phyloP scores from a whole-genome alignment of 2,888 invertebrate genomes.

The Phytoseiulus persimilis region DNA sequence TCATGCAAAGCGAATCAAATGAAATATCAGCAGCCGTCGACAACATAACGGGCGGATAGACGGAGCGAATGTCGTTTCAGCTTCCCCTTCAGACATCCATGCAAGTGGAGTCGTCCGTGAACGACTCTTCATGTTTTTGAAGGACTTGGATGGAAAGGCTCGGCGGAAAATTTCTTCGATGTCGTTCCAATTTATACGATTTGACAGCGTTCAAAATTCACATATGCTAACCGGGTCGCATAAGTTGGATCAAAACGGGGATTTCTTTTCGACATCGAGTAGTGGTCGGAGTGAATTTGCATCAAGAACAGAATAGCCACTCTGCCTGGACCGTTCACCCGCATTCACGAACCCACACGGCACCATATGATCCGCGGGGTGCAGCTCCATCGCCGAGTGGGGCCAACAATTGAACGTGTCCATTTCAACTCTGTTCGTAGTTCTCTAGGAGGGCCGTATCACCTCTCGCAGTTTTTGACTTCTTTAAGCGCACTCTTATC shows the following conservation, averaged over 20 bases:
- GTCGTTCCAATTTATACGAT: neutral
- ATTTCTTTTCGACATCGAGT: neutral
- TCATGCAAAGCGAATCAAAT: neutral
- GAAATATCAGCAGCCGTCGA: neutral
- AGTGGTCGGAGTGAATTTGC: neutral
- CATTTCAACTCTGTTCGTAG: too few species aligned
- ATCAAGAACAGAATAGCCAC: neutral
- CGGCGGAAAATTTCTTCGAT: neutral
- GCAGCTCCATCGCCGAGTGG: neutral
- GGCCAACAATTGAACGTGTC: neutral
- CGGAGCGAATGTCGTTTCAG: neutral
- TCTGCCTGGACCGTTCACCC: neutral
- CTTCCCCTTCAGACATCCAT: neutral
- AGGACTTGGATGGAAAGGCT: neutral
- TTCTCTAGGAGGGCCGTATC: too few species aligned
- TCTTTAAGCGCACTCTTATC: too few species aligned
- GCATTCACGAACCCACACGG: neutral
- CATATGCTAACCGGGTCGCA: neutral
- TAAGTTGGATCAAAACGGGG: neutral
- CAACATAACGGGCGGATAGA: neutral
- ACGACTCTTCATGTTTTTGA: neutral
- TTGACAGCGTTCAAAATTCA: neutral
- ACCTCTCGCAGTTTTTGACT: too few species aligned
- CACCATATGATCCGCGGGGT: neutral
- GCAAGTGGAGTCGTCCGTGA: neutral